phyloP scores from a whole-genome alignment of 2,797 vertebrate genomes.

The Serranus cabrilla region DNA sequence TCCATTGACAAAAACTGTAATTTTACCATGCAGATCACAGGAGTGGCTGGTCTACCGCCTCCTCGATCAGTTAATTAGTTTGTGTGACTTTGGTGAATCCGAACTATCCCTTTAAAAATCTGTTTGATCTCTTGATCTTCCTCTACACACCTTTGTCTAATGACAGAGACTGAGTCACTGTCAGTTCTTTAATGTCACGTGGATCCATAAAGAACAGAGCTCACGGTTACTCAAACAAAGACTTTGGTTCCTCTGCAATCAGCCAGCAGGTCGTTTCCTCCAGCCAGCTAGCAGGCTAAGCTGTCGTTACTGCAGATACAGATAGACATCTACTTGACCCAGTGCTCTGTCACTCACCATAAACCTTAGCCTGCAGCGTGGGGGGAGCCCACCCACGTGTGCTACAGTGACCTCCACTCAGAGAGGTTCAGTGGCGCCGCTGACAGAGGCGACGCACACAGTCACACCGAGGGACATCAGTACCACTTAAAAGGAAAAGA shows the following conservation, averaged over 20 bases:
- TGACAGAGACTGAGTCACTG: constrained; percentile 43
- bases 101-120: background rate
- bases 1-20: no score
- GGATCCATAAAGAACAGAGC: constrained; percentile 62
- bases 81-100: no score
- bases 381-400: constrained; percentile 84
- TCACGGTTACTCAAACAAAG: constrained; percentile 69
- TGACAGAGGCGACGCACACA: constrained; percentile 86
- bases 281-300: constrained; percentile 59
- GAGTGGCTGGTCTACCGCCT: no score
- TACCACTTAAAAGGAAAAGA: constrained; percentile 56
- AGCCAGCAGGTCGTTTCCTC: constrained; percentile 70
- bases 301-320: constrained; percentile 70
- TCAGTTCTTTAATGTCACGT: constrained; percentile 53
- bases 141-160: constrained; percentile 37
- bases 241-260: constrained; percentile 55
- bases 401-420: constrained; percentile 75
- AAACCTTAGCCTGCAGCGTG: constrained; percentile 80
- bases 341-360: constrained; percentile 85
- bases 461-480: constrained; percentile 74
- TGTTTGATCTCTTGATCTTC: constrained; percentile 40
- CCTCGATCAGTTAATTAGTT: no score
- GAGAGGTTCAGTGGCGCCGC: constrained; percentile 79
- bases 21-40: no score
- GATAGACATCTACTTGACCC: constrained; percentile 86